These are phyloP conservation scores for Odontamblyopus lacepedii DNA, from an alignment of 2,797 vertebrate species.

Conservation along the genomic window DNA sequence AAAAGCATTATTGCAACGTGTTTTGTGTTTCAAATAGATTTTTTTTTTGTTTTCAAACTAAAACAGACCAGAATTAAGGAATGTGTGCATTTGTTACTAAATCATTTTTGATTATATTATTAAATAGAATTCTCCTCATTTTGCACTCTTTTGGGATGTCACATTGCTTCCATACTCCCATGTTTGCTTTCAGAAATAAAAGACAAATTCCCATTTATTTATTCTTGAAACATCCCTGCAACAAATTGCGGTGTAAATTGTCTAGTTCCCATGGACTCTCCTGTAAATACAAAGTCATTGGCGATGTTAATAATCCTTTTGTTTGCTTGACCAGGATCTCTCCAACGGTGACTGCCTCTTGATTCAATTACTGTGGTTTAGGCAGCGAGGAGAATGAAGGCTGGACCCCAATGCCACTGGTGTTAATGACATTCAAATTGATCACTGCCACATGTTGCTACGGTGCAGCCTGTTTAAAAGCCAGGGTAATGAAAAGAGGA, in stretches of 20 bases:
- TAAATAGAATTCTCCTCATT: too few relatives aligned
- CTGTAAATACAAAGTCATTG: constrained; percentile 74
- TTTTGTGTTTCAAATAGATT: not conserved
- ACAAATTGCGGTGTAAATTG: constrained; percentile 75
- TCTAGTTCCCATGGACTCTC: constrained; percentile 59
- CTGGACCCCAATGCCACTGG: constrained; percentile 56
- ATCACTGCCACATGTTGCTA: constrained; percentile 71
- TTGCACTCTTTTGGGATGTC: too few relatives aligned
- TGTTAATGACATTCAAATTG: constrained; percentile 81
- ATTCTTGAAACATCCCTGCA: constrained; percentile 65
- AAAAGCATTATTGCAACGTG: not conserved
- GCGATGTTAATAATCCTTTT: constrained; percentile 76
- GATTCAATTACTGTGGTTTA: constrained; percentile 75
- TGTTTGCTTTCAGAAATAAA: constrained; percentile 48
- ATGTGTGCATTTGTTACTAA: constrained; percentile 63
- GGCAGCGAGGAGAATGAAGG: constrained; percentile 63
- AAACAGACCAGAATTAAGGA: not conserved
- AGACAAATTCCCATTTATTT: constrained; percentile 60
- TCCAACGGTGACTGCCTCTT: constrained; percentile 54
- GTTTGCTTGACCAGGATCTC: constrained; percentile 75
- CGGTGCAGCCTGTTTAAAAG: constrained; percentile 61
- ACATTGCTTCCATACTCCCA: constrained; percentile 28
- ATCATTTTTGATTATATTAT: constrained; percentile 26
- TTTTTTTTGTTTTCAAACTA: too few relatives aligned
- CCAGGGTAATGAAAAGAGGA: constrained; percentile 74